phyloP scores from a whole-genome alignment of 2,888 invertebrate species.

The Dendrolimus houi region DNA sequence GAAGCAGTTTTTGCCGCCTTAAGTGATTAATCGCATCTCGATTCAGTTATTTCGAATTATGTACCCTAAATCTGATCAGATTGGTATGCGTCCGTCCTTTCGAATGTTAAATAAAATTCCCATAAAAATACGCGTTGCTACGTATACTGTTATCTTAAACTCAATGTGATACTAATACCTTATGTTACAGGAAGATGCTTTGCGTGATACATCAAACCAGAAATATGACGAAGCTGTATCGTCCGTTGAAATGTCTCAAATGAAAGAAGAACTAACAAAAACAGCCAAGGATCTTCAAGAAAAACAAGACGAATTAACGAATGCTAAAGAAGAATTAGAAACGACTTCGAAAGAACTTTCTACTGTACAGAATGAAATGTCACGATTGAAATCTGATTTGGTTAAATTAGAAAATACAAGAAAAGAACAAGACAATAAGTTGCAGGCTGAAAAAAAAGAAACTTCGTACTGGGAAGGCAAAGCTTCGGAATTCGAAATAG shows the following conservation, averaged over 20 bases:
- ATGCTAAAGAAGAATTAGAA: slow-evolving; percentile 44
- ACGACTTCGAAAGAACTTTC: slow-evolving; percentile 66
- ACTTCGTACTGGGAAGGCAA: slow-evolving; percentile 80
- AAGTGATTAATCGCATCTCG: background rate
- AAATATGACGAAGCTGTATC: slow-evolving; percentile 66
- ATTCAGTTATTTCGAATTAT: too few relatives aligned
- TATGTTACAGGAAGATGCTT: slow-evolving; percentile 50
- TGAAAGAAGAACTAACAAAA: slow-evolving; percentile 62
- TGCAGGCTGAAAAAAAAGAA: slow-evolving; percentile 78
- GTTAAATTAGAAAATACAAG: slow-evolving; percentile 64
- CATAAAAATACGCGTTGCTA: too few relatives aligned
- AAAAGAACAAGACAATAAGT: slow-evolving; percentile 80
- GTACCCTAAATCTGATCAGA: too few relatives aligned
- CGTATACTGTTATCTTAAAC: too few relatives aligned
- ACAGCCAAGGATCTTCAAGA: slow-evolving; percentile 45
- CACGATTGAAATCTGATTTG: slow-evolving; percentile 58
- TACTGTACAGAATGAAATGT: slow-evolving; percentile 52
- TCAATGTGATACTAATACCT: slow-evolving; percentile 5
- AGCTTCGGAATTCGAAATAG: slow-evolving; percentile 76
- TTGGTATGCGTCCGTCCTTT: too few relatives aligned
- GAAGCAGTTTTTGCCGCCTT: background rate
- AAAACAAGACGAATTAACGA: slow-evolving; percentile 48
- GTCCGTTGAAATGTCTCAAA: slow-evolving; percentile 63
- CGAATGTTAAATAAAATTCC: too few relatives aligned
- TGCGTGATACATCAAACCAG: slow-evolving; percentile 60